phyloP scores from a whole-genome alignment of 2,888 invertebrate species.

The Harpagoxenus sublaevis region DNA sequence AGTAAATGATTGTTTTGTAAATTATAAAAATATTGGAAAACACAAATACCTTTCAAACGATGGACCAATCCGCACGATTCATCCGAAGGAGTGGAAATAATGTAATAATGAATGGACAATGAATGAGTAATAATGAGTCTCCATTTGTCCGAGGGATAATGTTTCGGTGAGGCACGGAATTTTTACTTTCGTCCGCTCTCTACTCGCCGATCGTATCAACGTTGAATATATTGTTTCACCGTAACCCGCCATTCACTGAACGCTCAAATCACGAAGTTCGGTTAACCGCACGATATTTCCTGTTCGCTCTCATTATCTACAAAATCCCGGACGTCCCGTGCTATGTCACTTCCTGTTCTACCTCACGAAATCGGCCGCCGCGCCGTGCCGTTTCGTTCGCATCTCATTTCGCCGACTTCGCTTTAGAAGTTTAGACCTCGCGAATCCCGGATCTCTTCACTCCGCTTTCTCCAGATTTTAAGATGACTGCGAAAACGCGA shows the following conservation, averaged over 20 bases:
- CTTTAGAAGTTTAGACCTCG: neutral
- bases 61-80: neutral
- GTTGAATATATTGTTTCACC: conserved; percentile 41
- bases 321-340: conserved; percentile 71
- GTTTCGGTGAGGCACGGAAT: conserved; percentile 22
- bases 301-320: conserved; percentile 69
- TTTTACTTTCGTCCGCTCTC: conserved; percentile 58
- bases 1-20: conserved; percentile 15
- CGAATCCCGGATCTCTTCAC: neutral
- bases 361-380: conserved; percentile 61
- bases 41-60: neutral
- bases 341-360: conserved; percentile 72
- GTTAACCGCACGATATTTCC: conserved; percentile 79
- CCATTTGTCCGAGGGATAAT: conserved; percentile 6
- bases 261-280: conserved; percentile 70
- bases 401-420: conserved; percentile 14
- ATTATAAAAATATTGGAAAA: conserved; percentile 26
- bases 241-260: conserved; percentile 55
- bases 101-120: conserved; percentile 32
- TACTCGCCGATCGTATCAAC: conserved; percentile 47
- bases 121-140: conserved; percentile 38
- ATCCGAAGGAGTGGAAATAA: neutral
- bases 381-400: conserved; percentile 24
- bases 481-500: neutral
- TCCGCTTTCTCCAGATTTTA: neutral